Percentiles rank a stretch among this genome's conserved stretches.
Evolutionary conservation across 2,888 invertebrate species (phyloP).

Genomic region (Hypomecis atomaria): DNA sequence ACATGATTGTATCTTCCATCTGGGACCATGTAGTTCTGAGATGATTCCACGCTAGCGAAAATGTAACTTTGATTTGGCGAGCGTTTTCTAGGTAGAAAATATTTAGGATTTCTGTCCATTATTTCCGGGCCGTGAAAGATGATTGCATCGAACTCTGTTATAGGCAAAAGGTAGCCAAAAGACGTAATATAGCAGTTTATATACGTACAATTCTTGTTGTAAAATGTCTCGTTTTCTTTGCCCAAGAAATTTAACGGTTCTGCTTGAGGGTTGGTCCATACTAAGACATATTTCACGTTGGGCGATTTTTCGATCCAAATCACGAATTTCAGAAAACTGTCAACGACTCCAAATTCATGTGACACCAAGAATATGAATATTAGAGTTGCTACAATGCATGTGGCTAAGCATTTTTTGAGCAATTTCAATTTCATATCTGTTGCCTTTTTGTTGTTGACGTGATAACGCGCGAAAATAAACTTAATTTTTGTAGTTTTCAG

Average conservation of each 20-base stretch:
- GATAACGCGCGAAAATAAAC: too few species aligned
- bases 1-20: conserved; percentile 49
- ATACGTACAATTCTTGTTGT: conserved; percentile 54
- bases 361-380: too few species aligned
- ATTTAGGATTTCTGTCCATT: conserved; percentile 27
- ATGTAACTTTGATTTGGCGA: conserved; percentile 59
- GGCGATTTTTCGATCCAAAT: neutral
- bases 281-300: conserved; percentile 21
- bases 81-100: conserved; percentile 50
- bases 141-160: conserved; percentile 49
- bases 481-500: too few species aligned
- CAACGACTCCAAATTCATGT: too few species aligned
- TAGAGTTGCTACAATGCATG: too few species aligned
- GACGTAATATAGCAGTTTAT: conserved; percentile 64
- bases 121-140: conserved; percentile 59
- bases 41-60: conserved; percentile 59
- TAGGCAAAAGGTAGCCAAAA: conserved; percentile 51
- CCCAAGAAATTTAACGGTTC: conserved; percentile 50
- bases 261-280: conserved; percentile 56
- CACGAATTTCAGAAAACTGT: too few species aligned
- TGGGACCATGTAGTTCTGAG: conserved; percentile 58
- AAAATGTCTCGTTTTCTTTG: conserved; percentile 53
- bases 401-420: too few species aligned
- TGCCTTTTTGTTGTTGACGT: too few species aligned
- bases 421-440: too few species aligned